phyloP scores from a whole-genome alignment of 2,888 invertebrate species.

The Acrobasis consociella region DNA sequence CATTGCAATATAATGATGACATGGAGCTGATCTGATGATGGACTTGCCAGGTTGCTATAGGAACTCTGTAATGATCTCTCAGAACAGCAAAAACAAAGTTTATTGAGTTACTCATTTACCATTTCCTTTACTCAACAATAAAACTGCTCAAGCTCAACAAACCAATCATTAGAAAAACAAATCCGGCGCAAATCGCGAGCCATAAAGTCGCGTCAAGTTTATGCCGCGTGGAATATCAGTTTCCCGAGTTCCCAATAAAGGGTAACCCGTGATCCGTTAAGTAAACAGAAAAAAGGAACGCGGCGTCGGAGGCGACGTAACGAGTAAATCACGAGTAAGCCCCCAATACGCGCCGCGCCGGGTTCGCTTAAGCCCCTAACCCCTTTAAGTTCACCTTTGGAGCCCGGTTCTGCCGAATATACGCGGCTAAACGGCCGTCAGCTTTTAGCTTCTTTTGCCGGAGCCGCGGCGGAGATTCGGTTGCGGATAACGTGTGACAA shows the following conservation, averaged over 20 bases:
- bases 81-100: too few species aligned
- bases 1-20: too few species aligned
- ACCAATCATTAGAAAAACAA: slow-evolving; percentile 39
- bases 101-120: background rate
- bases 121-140: background rate
- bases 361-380: slow-evolving; percentile 64
- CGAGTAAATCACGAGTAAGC: slow-evolving; percentile 79
- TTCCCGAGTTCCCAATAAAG: slow-evolving; percentile 78
- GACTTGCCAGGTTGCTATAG: too few species aligned
- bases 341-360: slow-evolving; percentile 66
- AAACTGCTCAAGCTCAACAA: background rate
- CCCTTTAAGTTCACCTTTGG: slow-evolving; percentile 73
- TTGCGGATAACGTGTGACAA: slow-evolving; percentile 14
- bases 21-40: too few species aligned
- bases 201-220: slow-evolving; percentile 70
- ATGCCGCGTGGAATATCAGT: slow-evolving; percentile 74
- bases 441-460: slow-evolving; percentile 21
- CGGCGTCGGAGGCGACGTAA: slow-evolving; percentile 63
- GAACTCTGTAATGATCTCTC: too few species aligned
- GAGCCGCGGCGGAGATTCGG: slow-evolving; percentile 1
- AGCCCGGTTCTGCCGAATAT: slow-evolving; percentile 51
- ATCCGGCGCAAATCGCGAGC: slow-evolving; percentile 65
- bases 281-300: slow-evolving; percentile 79
- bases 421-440: slow-evolving; percentile 22
- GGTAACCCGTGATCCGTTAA: slow-evolving; percentile 79